Conservation (phyloP, 2,797 vertebrate species). For the Morelia viridis region DNA sequence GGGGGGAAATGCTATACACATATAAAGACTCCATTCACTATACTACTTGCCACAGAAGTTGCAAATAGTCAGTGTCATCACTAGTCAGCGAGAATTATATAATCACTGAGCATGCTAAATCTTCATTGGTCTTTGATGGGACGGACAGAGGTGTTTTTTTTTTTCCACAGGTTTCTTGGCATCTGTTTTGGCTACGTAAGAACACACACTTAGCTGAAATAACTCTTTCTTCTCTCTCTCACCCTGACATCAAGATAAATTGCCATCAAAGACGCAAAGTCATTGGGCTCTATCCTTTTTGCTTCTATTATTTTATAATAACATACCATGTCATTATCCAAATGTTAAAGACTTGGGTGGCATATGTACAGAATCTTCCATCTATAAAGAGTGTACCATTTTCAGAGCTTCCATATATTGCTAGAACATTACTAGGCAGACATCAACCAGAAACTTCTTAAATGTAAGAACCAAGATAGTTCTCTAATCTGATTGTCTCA, state of each 20-base stretch:
- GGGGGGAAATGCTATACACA: neutral
- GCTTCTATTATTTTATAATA: neutral
- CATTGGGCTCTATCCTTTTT: neutral
- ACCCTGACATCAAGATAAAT: neutral
- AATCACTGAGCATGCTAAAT: neutral
- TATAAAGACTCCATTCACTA: neutral
- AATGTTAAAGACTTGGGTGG: neutral
- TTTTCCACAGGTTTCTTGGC: neutral
- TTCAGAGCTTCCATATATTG: neutral
- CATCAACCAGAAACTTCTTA: neutral
- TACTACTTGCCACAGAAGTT: neutral
- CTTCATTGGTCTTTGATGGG: neutral
- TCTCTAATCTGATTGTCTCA: neutral
- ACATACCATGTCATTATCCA: neutral
- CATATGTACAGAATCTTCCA: neutral
- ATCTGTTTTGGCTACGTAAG: neutral
- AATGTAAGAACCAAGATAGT: neutral
- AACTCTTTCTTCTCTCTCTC: neutral
- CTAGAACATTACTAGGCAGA: conserved; percentile 7
- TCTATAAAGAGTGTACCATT: neutral
- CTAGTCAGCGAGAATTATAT: neutral
- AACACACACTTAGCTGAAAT: neutral
- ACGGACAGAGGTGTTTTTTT: neutral
- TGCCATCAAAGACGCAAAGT: neutral
- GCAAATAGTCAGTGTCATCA: neutral